Conservation (phyloP, 2,888 invertebrate species). For the Eristalinus sepulchralis region DNA sequence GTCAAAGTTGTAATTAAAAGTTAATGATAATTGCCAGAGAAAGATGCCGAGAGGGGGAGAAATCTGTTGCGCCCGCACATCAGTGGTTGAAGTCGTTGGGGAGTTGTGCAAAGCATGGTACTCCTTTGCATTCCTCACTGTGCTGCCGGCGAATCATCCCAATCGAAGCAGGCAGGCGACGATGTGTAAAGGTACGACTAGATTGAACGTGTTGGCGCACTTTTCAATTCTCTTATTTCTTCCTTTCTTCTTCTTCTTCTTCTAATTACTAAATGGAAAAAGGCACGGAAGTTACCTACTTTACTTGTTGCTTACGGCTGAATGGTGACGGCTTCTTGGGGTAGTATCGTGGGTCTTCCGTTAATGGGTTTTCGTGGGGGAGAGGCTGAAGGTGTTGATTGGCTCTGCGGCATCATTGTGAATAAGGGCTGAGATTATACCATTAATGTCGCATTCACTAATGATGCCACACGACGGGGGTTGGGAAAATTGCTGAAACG, state of each 20-base stretch:
- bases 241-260: slow-evolving; percentile 2
- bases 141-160: slow-evolving; percentile 31
- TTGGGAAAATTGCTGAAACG: not conserved
- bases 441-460: slow-evolving; percentile 13
- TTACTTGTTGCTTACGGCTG: slow-evolving; percentile 43
- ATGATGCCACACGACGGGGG: not conserved
- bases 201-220: not conserved
- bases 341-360: not conserved
- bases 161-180: slow-evolving; percentile 1
- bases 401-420: not conserved
- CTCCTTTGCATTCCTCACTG: not conserved
- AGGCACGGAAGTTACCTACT: slow-evolving; percentile 30
- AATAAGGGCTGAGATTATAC: not conserved
- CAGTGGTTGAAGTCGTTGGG: not conserved
- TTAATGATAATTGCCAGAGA: slow-evolving; percentile 58
- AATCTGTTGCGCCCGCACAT: slow-evolving; percentile 42
- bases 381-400: not conserved
- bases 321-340: not conserved
- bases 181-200: not conserved
- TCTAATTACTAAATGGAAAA: slow-evolving; percentile 34
- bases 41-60: not conserved
- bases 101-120: not conserved
- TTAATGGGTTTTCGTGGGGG: not conserved
- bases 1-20: slow-evolving; percentile 69
- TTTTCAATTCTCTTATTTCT: slow-evolving; percentile 2